phyloP scores from a whole-genome alignment of 2,797 vertebrate species.

The Anolis apletophallus region DNA sequence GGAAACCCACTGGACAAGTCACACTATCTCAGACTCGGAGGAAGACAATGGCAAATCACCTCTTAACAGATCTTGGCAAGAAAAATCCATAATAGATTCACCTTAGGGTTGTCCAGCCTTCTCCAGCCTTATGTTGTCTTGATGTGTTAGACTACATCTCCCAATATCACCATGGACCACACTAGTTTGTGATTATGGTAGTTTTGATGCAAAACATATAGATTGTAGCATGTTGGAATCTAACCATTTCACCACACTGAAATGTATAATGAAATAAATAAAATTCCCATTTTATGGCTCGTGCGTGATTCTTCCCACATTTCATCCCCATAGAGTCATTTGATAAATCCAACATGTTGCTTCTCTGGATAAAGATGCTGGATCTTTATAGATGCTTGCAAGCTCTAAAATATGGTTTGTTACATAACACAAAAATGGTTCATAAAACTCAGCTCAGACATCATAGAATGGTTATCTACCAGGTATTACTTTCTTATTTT shows the following conservation, averaged over 20 bases:
- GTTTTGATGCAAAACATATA: not conserved
- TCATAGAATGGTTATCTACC: not conserved
- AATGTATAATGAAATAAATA: not conserved
- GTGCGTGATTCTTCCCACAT: not conserved
- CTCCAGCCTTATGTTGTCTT: no score
- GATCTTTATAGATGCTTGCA: not conserved
- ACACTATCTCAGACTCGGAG: no score
- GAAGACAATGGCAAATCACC: no score
- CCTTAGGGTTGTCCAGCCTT: not conserved
- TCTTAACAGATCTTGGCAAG: no score
- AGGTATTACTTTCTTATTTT: slow-evolving; percentile 30
- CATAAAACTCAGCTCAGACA: not conserved
- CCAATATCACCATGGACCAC: not conserved
- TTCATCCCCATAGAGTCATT: not conserved
- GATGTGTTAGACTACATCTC: not conserved
- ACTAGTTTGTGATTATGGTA: not conserved
- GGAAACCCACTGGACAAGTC: no score
- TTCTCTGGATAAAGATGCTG: not conserved
- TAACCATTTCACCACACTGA: not conserved
- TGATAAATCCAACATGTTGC: not conserved
- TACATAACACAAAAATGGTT: not conserved
- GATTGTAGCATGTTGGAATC: not conserved
- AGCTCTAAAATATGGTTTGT: not conserved
- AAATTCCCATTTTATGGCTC: not conserved
- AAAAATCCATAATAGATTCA: no score